Evolutionary conservation across 2,888 invertebrate genomes (phyloP).

Genomic region (Trypoxylon attenuatum): DNA sequence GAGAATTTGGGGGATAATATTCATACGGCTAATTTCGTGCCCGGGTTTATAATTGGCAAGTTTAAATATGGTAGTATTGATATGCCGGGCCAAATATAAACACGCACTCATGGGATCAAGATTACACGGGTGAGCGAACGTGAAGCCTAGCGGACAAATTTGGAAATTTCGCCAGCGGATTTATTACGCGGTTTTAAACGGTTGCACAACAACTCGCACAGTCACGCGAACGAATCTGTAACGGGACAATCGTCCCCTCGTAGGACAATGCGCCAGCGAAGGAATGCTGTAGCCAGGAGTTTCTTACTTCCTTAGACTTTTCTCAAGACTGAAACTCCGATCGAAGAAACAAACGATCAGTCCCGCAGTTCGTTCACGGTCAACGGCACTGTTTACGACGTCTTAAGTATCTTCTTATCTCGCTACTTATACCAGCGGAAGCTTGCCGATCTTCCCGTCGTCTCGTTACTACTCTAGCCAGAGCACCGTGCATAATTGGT

Average conservation of each 20-base stretch:
- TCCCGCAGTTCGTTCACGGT: neutral
- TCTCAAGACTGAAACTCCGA: too few species aligned
- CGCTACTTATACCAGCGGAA: conserved; percentile 3
- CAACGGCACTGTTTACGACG: too few species aligned
- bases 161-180: conserved; percentile 18
- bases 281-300: too few species aligned
- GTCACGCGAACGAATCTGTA: too few species aligned
- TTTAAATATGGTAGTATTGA: conserved; percentile 14
- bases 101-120: neutral
- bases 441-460: too few species aligned
- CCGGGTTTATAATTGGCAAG: neutral
- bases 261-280: too few species aligned
- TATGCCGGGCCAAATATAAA: neutral
- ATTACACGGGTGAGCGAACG: conserved; percentile 11
- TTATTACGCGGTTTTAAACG: conserved; percentile 1
- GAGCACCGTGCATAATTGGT: conserved; percentile 10
- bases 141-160: conserved; percentile 8
- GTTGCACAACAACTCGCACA: neutral
- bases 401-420: conserved; percentile 16
- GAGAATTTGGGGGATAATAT: neutral
- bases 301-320: neutral
- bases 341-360: neutral
- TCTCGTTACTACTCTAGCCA: neutral
- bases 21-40: neutral
- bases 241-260: too few species aligned